phyloP scores from a whole-genome alignment of 2,797 vertebrate species.

The Parambassis ranga region DNA sequence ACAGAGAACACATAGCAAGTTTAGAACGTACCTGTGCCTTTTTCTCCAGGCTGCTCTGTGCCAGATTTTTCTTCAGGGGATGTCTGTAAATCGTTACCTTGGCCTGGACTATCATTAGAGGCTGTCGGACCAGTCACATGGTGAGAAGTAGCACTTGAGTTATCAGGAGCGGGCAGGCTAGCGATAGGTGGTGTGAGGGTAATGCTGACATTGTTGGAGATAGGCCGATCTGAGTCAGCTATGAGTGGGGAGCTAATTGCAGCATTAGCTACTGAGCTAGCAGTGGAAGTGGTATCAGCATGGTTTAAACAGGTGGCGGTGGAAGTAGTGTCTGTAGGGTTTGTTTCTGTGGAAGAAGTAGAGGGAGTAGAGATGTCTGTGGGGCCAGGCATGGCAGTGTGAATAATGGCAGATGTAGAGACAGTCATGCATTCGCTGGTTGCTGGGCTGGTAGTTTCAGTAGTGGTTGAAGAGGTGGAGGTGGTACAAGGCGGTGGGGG shows the following conservation, averaged over 20 bases:
- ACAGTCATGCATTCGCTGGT: conserved; percentile 10
- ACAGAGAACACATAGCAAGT: neutral
- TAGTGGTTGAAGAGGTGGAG: conserved; percentile 6
- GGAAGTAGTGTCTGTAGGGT: conserved; percentile 50
- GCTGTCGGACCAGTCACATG: conserved; percentile 28
- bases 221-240: conserved; percentile 34
- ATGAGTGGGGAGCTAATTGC: conserved; percentile 40
- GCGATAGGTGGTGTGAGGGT: conserved; percentile 21
- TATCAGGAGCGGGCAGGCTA: conserved; percentile 6
- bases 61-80: conserved; percentile 25
- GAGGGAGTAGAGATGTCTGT: conserved; percentile 23
- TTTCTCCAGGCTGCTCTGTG: conserved; percentile 11
- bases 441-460: conserved; percentile 23
- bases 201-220: conserved; percentile 10
- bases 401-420: conserved; percentile 14
- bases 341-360: conserved; percentile 52
- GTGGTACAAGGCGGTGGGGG: conserved; percentile 3
- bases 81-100: conserved; percentile 33
- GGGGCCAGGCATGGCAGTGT: neutral
- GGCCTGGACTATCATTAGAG: conserved; percentile 17
- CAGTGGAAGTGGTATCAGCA: conserved; percentile 42
- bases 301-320: conserved; percentile 39
- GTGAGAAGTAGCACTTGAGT: conserved; percentile 39
- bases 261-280: conserved; percentile 30
- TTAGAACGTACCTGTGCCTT: conserved; percentile 38